These are phyloP conservation scores for Chaetura pelagica DNA, from an alignment of 2,113 vertebrate genomes.

Conservation along the genomic window DNA sequence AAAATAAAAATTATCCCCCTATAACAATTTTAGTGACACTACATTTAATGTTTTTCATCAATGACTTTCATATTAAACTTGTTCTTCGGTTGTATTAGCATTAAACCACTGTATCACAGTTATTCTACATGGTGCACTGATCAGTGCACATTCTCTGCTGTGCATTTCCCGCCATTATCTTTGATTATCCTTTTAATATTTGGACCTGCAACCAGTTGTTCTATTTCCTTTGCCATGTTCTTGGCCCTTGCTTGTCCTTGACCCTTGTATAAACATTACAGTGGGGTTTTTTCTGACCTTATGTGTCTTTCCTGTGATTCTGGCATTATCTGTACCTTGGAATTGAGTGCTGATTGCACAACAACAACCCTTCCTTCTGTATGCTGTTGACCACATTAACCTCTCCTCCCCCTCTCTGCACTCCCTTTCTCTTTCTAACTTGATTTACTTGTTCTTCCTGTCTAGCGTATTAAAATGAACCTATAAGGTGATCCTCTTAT, in stretches of 20 bases:
- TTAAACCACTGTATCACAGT: neutral
- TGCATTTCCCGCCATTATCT: neutral
- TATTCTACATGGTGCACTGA: neutral
- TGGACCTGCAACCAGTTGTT: neutral
- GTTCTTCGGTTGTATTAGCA: neutral
- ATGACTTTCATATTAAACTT: neutral
- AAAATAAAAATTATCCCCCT: neutral
- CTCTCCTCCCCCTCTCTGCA: neutral
- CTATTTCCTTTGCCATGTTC: neutral
- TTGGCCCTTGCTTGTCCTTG: neutral
- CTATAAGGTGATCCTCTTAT: neutral
- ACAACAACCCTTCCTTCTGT: neutral
- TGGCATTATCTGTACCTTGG: fast-evolving
- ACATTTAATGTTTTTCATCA: neutral
- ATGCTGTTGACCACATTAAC: neutral
- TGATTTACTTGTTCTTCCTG: neutral
- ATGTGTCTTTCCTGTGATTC: neutral
- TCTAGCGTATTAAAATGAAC: neutral
- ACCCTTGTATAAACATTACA: neutral
- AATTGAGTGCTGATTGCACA: neutral
- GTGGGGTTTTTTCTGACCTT: neutral
- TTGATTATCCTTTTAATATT: neutral
- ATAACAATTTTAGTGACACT: neutral
- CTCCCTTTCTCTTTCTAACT: neutral
- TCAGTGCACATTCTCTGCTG: neutral